Evolutionary conservation across 2,888 invertebrate genomes (phyloP).

Genomic region (Onthophagus sagittarius): DNA sequence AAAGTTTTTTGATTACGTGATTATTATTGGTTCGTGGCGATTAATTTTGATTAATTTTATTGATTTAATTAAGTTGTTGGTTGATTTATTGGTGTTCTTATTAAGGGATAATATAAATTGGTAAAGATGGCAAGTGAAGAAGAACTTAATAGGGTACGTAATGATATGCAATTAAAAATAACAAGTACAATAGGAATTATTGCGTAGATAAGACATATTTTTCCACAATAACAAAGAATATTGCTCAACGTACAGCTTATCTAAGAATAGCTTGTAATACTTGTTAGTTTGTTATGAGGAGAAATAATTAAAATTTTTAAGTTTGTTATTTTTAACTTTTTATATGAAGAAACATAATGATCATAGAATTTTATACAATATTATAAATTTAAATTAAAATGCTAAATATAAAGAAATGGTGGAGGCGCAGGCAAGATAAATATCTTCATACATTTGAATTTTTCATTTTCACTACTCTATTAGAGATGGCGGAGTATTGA

Average conservation of each 20-base stretch:
- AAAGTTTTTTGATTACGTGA: neutral
- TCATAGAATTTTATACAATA: too few species aligned
- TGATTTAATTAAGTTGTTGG: neutral
- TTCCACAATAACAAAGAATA: neutral
- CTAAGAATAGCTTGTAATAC: neutral
- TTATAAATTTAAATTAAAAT: too few species aligned
- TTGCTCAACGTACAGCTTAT: neutral
- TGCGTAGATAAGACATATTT: neutral
- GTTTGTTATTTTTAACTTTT: neutral
- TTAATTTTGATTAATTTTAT: neutral
- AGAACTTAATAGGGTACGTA: conserved; percentile 41
- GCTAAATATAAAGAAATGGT: too few species aligned
- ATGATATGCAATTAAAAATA: neutral
- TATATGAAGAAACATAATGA: too few species aligned
- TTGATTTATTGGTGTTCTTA: neutral
- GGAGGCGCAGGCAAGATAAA: too few species aligned
- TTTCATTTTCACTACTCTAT: too few species aligned
- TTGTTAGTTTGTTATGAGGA: neutral
- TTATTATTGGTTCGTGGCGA: neutral
- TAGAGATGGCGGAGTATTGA: too few species aligned
- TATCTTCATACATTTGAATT: too few species aligned
- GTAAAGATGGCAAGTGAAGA: conserved; percentile 40
- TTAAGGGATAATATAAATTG: neutral
- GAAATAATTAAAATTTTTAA: neutral
- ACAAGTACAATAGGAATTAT: neutral